phyloP scores from a whole-genome alignment of 2,113 vertebrate species.

The Sminthopsis crassicaudata region DNA sequence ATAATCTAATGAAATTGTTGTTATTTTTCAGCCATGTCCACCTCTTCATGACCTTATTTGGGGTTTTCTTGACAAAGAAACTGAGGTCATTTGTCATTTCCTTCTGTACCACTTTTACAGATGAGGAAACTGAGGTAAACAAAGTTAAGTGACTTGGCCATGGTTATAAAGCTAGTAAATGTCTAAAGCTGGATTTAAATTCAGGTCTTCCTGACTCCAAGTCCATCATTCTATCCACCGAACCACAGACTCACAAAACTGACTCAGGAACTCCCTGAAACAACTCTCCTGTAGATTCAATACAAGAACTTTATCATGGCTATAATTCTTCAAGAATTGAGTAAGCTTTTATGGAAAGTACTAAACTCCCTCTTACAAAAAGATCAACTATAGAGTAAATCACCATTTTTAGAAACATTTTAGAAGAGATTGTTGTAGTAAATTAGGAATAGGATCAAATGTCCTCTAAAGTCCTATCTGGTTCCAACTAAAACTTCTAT shows the following conservation, averaged over 20 bases:
- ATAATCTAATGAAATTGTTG: background rate
- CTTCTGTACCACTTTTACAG: too few species aligned
- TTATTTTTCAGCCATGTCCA: too few species aligned
- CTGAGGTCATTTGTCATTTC: too few species aligned
- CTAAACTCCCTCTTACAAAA: background rate
- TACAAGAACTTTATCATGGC: background rate
- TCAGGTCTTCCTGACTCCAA: too few species aligned
- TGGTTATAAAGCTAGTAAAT: too few species aligned
- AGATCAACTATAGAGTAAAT: background rate
- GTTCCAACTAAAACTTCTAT: background rate
- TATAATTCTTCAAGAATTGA: background rate
- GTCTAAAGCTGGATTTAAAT: too few species aligned
- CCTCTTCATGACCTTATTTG: too few species aligned
- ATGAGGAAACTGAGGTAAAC: too few species aligned
- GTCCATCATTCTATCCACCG: too few species aligned
- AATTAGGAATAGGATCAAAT: background rate
- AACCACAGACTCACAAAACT: background rate
- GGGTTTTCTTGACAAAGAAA: too few species aligned
- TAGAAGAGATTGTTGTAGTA: background rate
- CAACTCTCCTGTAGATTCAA: background rate
- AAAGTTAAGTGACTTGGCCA: too few species aligned
- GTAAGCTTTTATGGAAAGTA: background rate
- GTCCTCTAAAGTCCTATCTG: background rate
- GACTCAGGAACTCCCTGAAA: background rate
- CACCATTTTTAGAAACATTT: background rate